Percentiles rank a stretch among this genome's conserved stretches.
Conservation (phyloP, 2,113 vertebrate species). For the Gadus chalcogrammus region DNA sequence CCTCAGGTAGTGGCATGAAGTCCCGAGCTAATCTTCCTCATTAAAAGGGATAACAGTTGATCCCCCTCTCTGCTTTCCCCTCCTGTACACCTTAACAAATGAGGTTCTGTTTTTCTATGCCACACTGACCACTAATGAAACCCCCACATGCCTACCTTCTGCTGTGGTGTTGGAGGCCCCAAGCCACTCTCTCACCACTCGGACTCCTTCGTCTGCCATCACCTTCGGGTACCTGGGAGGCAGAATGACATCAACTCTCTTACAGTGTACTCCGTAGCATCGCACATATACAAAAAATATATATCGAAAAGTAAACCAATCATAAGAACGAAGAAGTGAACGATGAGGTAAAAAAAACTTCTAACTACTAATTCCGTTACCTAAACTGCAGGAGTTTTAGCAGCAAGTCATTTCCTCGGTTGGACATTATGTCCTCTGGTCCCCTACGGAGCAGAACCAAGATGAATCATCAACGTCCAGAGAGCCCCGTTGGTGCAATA, state of each 20-base stretch:
- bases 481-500: neutral
- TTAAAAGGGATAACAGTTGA: too few relatives aligned
- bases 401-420: slow-evolving; percentile 85
- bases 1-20: too few relatives aligned
- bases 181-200: slow-evolving; percentile 79
- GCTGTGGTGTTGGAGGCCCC: slow-evolving; percentile 73
- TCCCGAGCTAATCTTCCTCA: too few relatives aligned
- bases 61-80: too few relatives aligned
- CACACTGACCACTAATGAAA: neutral
- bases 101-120: neutral
- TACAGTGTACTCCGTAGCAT: neutral
- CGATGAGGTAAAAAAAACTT: neutral
- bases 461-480: neutral
- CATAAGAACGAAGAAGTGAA: neutral
- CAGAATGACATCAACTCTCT: neutral
- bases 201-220: slow-evolving; percentile 81
- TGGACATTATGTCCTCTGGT: slow-evolving; percentile 86
- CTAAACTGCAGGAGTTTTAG: slow-evolving; percentile 84
- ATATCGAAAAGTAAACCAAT: too few relatives aligned
- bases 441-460: slow-evolving; percentile 58
- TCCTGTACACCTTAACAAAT: neutral
- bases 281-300: neutral
- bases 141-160: slow-evolving; percentile 66
- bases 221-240: slow-evolving; percentile 83
- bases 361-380: slow-evolving; percentile 44